phyloP scores from a whole-genome alignment of 1,140 invertebrate genomes.

The Zaprionus africanus region DNA sequence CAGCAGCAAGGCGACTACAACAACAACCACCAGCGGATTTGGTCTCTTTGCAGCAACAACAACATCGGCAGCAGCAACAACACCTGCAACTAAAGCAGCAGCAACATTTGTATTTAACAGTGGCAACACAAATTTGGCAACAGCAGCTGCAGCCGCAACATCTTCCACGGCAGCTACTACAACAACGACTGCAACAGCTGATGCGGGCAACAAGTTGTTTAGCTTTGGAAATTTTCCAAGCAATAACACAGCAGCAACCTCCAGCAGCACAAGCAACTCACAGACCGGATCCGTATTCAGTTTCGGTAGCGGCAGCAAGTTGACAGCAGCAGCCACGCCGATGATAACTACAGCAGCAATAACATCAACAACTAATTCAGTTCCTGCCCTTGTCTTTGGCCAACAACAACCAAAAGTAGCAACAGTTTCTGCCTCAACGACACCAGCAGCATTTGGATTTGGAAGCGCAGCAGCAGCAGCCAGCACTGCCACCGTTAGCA shows the following conservation, averaged over 20 bases:
- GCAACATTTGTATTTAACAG: neutral
- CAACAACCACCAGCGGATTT: conserved; percentile 9
- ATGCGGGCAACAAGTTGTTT: conserved; percentile 15
- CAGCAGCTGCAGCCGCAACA: conserved; percentile 1
- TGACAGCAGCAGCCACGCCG: neutral
- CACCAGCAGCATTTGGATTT: conserved; percentile 32
- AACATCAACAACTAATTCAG: neutral
- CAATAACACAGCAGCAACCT: conserved; percentile 2
- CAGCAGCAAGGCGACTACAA: conserved; percentile 18
- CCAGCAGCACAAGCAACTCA: conserved; percentile 1
- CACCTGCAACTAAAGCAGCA: neutral
- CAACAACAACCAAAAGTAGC: neutral
- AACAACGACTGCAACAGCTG: neutral
- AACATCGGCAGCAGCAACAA: conserved; percentile 1
- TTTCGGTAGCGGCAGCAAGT: conserved; percentile 7
- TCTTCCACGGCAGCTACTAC: neutral
- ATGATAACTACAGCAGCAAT: neutral
- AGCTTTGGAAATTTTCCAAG: conserved; percentile 9
- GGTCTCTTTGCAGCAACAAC: conserved; percentile 19
- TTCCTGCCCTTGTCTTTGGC: conserved; percentile 43
- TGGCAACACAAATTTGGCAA: neutral
- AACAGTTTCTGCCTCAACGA: neutral
- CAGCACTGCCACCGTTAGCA: conserved; percentile 18
- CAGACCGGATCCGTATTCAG: neutral
- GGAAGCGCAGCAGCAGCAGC: conserved; percentile 38